Evolutionary conservation across 2,888 invertebrate species (phyloP).

Genomic region (Ennomos erosarius): DNA sequence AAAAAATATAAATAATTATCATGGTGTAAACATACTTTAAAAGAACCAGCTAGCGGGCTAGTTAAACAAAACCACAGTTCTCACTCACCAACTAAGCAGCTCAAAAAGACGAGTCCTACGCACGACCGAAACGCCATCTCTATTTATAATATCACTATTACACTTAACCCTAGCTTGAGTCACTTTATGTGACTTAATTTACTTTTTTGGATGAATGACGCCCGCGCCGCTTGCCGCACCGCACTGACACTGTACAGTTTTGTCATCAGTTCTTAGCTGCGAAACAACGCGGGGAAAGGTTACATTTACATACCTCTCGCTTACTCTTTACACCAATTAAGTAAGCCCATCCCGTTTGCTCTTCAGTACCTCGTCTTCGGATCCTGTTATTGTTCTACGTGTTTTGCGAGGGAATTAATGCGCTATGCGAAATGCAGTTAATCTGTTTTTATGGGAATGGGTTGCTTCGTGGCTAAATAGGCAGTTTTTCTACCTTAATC

Average conservation of each 20-base stretch:
- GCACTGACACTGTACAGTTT: constrained; percentile 78
- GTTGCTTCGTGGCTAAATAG: too few species aligned
- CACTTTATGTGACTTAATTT: constrained; percentile 69
- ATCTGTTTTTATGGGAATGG: constrained; percentile 34
- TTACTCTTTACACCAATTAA: constrained; percentile 45
- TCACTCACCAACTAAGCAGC: constrained; percentile 76
- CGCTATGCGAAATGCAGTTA: constrained; percentile 48
- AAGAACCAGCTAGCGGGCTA: background rate
- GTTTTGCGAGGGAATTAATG: constrained; percentile 72
- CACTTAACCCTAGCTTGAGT: constrained; percentile 63
- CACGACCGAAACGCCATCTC: constrained; percentile 75
- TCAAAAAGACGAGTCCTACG: constrained; percentile 64
- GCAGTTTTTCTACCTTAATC: too few species aligned
- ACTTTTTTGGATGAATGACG: constrained; percentile 61
- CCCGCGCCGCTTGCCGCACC: constrained; percentile 72
- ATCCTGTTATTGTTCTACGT: constrained; percentile 81
- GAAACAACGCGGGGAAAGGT: constrained; percentile 76
- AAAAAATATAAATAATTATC: too few species aligned
- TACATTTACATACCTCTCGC: constrained; percentile 59
- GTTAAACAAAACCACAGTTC: constrained; percentile 11
- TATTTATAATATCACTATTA: constrained; percentile 58
- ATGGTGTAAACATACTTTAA: background rate
- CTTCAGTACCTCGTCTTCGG: constrained; percentile 50
- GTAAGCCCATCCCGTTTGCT: constrained; percentile 55
- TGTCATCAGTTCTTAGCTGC: constrained; percentile 75